Conservation (phyloP, 2,888 invertebrate species). For the Baccha elongata region DNA sequence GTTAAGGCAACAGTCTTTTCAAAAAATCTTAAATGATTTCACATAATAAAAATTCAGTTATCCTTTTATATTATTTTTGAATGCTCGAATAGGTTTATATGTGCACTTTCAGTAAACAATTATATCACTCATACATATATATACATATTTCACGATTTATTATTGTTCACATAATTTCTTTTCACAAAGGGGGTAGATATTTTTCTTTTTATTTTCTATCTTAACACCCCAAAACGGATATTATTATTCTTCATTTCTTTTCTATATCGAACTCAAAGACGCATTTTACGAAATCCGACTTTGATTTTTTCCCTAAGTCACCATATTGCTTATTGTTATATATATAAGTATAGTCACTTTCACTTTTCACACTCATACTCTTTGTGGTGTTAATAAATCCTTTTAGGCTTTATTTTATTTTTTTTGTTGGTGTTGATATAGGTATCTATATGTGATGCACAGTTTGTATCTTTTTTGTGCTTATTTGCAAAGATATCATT, state of each 20-base stretch:
- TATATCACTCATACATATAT: too few species aligned
- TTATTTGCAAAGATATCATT: constrained; percentile 24
- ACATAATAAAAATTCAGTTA: too few species aligned
- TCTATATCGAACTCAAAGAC: constrained; percentile 5
- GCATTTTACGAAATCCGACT: constrained; percentile 14
- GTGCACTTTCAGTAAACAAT: constrained; percentile 1
- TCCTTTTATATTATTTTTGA: too few species aligned
- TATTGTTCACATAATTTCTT: neutral
- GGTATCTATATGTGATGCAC: constrained; percentile 37
- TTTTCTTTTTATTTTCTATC: neutral
- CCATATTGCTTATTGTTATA: constrained; percentile 22
- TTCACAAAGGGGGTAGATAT: neutral
- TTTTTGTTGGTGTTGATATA: too few species aligned
- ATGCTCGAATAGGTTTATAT: too few species aligned
- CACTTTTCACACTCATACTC: constrained; percentile 11
- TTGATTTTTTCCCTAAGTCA: constrained; percentile 22
- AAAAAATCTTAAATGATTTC: too few species aligned
- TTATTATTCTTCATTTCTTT: constrained; percentile 12
- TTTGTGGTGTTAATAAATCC: neutral
- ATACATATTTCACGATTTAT: constrained; percentile 10
- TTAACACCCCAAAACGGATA: constrained; percentile 9
- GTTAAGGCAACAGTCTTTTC: too few species aligned
- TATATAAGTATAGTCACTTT: too few species aligned
- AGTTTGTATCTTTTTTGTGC: constrained; percentile 6
- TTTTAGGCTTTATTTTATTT: constrained; percentile 2